Percentiles rank a stretch among this genome's conserved stretches.
These are phyloP conservation scores for Cacoxenus indagator DNA, from an alignment of 2,888 invertebrate species.

Conservation along the genomic window DNA sequence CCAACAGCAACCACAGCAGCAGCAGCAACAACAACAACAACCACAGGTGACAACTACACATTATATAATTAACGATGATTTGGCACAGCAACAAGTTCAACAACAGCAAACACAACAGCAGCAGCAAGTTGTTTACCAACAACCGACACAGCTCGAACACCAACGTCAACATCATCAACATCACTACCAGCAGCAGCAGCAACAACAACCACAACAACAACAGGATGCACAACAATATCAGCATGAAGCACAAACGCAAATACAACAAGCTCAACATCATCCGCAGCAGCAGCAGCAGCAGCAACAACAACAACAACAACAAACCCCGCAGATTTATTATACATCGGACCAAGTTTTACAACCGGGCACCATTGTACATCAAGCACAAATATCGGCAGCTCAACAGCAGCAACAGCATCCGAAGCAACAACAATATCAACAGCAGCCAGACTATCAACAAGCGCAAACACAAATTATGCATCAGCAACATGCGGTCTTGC, in stretches of 20 bases:
- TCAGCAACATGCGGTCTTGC: conserved; percentile 52
- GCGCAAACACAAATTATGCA: conserved; percentile 50
- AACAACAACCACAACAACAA: conserved; percentile 51
- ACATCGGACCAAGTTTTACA: conserved; percentile 65
- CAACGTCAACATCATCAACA: conserved; percentile 39
- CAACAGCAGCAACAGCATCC: conserved; percentile 49
- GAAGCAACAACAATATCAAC: conserved; percentile 46
- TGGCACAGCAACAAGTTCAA: conserved; percentile 57
- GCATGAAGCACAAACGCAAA: conserved; percentile 36
- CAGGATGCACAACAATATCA: conserved; percentile 39
- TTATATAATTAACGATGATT: conserved; percentile 33
- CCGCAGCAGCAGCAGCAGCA: conserved; percentile 46
- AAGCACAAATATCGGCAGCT: conserved; percentile 44
- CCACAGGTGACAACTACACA: conserved; percentile 42
- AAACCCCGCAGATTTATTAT: conserved; percentile 62
- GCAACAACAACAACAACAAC: conserved; percentile 36
- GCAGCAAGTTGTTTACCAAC: conserved; percentile 46
- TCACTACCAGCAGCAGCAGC: conserved; percentile 51
- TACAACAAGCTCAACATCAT: conserved; percentile 45
- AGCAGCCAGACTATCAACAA: conserved; percentile 49
- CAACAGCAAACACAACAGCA: conserved; percentile 46
- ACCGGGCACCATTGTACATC: conserved; percentile 60
- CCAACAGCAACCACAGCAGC: conserved; percentile 46
- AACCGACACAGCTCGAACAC: conserved; percentile 19
- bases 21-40: conserved; percentile 50